These are phyloP conservation scores for Nephotettix cincticeps DNA, from an alignment of 1,140 invertebrate species.

Conservation along the genomic window DNA sequence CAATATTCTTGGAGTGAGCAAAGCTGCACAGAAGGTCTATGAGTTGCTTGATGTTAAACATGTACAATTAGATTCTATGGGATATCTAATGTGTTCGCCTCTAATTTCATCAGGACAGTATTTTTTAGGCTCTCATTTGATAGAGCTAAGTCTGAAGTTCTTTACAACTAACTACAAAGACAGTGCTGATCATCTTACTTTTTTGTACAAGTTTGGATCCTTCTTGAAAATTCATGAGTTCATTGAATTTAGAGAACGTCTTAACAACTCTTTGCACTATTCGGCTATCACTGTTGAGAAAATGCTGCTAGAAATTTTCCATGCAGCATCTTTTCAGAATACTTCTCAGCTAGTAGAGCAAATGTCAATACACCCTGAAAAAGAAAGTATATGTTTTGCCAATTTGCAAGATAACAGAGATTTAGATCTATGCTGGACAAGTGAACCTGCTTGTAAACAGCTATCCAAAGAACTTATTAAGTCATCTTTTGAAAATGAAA, in stretches of 20 bases:
- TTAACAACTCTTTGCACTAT: slow-evolving; percentile 83
- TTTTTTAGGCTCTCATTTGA: slow-evolving; percentile 60
- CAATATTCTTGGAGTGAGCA: slow-evolving; percentile 56
- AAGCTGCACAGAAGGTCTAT: slow-evolving; percentile 67
- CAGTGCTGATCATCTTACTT: slow-evolving; percentile 86
- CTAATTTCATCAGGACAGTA: slow-evolving; percentile 67
- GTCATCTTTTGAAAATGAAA: slow-evolving; percentile 29
- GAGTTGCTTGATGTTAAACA: slow-evolving; percentile 86
- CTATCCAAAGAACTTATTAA: slow-evolving; percentile 27
- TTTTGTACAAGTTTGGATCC: slow-evolving; percentile 91
- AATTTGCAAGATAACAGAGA: slow-evolving; percentile 60
- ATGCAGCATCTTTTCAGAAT: slow-evolving; percentile 46
- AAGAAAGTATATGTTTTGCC: slow-evolving; percentile 54
- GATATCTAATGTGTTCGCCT: slow-evolving; percentile 76
- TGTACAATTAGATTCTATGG: slow-evolving; percentile 89
- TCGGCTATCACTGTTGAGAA: slow-evolving; percentile 73
- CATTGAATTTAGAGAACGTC: slow-evolving; percentile 75
- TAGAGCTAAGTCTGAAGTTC: slow-evolving; percentile 76
- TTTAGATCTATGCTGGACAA: slow-evolving; percentile 46
- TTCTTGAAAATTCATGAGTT: slow-evolving; percentile 92
- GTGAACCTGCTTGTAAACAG: slow-evolving; percentile 26
- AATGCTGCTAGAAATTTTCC: slow-evolving; percentile 73
- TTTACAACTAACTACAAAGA: slow-evolving; percentile 86
- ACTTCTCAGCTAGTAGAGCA: slow-evolving; percentile 44
- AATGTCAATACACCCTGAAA: slow-evolving; percentile 58